Percentiles rank a stretch among this genome's conserved stretches.
These are phyloP conservation scores for Cyprinodon variegatus DNA, from an alignment of 2,113 vertebrate genomes.

Conservation along the genomic window DNA sequence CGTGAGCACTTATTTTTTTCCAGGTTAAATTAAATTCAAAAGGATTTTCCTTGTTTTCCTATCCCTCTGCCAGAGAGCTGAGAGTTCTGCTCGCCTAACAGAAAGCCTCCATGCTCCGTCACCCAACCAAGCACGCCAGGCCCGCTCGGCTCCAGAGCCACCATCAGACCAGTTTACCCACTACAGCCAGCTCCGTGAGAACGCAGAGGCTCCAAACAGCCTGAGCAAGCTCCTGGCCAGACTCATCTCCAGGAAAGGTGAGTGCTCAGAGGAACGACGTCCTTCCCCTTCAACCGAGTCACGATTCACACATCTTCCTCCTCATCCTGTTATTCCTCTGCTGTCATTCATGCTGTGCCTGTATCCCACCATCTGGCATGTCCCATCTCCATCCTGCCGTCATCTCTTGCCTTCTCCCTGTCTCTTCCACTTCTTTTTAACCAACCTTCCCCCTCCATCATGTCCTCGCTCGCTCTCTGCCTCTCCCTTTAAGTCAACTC, in stretches of 20 bases:
- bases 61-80: constrained; percentile 34
- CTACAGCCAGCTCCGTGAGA: constrained; percentile 54
- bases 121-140: constrained; percentile 63
- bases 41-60: not conserved
- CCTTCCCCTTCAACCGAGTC: constrained; percentile 1
- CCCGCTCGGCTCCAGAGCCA: constrained; percentile 65
- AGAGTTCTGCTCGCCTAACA: constrained; percentile 32
- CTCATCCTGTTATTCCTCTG: constrained; percentile 19
- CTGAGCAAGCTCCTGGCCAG: constrained; percentile 75
- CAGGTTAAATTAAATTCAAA: not conserved
- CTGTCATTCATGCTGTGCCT: not conserved
- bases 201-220: constrained; percentile 43
- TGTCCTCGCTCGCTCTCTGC: constrained; percentile 2
- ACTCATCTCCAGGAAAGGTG: constrained; percentile 79
- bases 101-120: constrained; percentile 43
- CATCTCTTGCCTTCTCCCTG: constrained; percentile 7
- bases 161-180: constrained; percentile 47
- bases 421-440: constrained; percentile 18
- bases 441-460: not conserved
- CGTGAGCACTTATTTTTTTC: not conserved
- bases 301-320: not conserved
- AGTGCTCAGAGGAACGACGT: not conserved
- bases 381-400: constrained; percentile 48
- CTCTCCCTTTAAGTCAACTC: constrained; percentile 15
- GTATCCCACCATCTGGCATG: constrained; percentile 64